Evolutionary conservation across 2,888 invertebrate genomes (phyloP).

Genomic region (Tiliacea citrago): DNA sequence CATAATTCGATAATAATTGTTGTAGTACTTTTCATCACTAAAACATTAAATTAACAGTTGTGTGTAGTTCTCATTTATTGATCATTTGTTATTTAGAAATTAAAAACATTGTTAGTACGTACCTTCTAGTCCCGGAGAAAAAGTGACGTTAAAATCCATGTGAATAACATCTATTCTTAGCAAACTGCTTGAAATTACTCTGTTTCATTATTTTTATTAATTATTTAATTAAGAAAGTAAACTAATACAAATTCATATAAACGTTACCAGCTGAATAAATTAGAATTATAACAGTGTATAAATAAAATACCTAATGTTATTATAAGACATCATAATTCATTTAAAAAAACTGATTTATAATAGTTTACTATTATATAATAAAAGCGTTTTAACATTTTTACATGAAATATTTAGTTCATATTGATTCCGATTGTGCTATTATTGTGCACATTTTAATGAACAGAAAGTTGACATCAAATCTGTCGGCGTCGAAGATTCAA

Average conservation of each 20-base stretch:
- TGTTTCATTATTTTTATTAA: too few relatives aligned
- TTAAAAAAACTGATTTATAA: background rate
- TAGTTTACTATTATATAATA: background rate
- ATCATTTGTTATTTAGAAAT: too few relatives aligned
- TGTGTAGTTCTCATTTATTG: too few relatives aligned
- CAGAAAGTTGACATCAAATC: conserved; percentile 48
- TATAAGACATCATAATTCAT: too few relatives aligned
- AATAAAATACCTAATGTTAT: background rate
- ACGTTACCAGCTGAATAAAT: background rate
- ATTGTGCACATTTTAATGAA: conserved; percentile 22
- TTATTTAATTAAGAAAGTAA: too few relatives aligned
- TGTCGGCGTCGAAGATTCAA: conserved; percentile 60
- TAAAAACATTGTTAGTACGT: too few relatives aligned
- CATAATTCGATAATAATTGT: background rate
- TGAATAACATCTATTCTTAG: background rate
- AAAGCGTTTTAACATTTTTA: background rate
- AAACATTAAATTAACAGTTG: too few relatives aligned
- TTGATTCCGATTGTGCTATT: background rate
- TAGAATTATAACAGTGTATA: background rate
- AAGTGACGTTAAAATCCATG: background rate
- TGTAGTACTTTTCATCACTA: background rate
- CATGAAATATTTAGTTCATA: background rate
- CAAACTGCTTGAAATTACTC: background rate
- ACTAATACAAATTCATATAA: too few relatives aligned
- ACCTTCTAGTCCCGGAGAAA: background rate